Base-by-base conservation (phyloP, 2,113 vertebrate species). In the Paradisaea rubra region DNA sequence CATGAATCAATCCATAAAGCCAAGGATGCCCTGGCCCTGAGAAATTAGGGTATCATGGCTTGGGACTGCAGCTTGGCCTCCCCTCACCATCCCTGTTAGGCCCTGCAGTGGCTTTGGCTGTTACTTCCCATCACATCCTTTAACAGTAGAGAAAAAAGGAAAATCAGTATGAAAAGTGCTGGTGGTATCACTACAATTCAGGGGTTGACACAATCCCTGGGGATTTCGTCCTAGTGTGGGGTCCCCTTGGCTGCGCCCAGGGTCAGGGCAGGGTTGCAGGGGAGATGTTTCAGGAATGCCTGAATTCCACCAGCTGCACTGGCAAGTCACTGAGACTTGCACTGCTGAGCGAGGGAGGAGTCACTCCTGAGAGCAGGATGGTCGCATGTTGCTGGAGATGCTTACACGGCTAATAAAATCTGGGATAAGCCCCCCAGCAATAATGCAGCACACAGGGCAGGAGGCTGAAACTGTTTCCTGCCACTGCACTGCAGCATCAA, bases 201-300 rank as follows among this genome's bases (percentile, higher is more conserved):
- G 50, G 14, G 10, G 1, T 8, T 89, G 72, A 41, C 42, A 56
- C 10, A 66, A 41, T 33, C 42, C 10, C 1, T 23, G 27, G 4
- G 57, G 37, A 82, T 88, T 90, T 72, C 1, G 0, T 25, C 28
- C 49, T 7, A 2, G 1, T 0, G 0, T 0, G 0, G 0, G 15
- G 27, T 70, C 13, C 45, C 35, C 27, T 30, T 42, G 63, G 71
- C 86, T 18, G 5, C 5, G 1, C 14, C 39, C 37, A 19, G 60
- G 15, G 15, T 53, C 30, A 20, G 65, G 35, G 33, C 57, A 80
- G 6, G 15, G 15, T 15, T 56, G 31, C 59, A 64, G 35, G 22
- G 49, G 14, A 69, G 68, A 65, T 73, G 37, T n/a, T 65, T 81
- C 16, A 31, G 78, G 60, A 81, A 77, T 33, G 27, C 68, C 54